Base-by-base conservation (phyloP, 2,113 vertebrate genomes). In the Phalacrocorax pelagicus region DNA sequence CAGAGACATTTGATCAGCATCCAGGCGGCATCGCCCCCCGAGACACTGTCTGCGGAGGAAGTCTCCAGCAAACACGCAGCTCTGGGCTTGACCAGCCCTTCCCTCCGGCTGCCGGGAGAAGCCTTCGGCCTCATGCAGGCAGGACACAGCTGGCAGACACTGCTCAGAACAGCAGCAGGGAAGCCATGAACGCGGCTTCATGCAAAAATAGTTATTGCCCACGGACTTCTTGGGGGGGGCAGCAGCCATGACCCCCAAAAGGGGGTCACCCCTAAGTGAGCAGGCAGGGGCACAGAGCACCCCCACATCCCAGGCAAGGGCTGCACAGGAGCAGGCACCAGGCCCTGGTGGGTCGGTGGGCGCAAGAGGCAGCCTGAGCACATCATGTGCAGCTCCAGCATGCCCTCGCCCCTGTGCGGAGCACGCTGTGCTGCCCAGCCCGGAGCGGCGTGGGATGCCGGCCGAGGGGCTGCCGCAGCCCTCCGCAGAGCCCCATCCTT, bases 1-100 rank as follows among this genome's bases (percentile, higher is more conserved):
- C 88, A 4, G 83, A 81, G 83, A 81, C 94, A 88, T 95, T 94
- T 94, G 96, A 96, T 97, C 94, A 3, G 36, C 1, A 7, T 59
- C 95, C 97, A 96, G 83, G 93, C 80, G 12, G 92, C 94, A 74
- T 55, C 17, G 0, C 34, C 24, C n/a, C 92, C 65, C 9, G 44
- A 40, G 88, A 95, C 82, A 88, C 65, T 0, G 86, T 91, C 94
- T 80, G 94, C 3, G 0, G 73, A 92, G 95, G 95, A 97, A 96
- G 52, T 86, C 80, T 94, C 86, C 38, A 1, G 92, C 93, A 94
- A 96, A 91, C 81, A 91, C 0, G 1, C 84, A 80, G 88, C 90
- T 72, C 71, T 17, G 6, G 44, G 72, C 85, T 73, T 38, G 49
- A n/a, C 44, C 21, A 72, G 86, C 86, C 91, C 89, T 95, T 95